phyloP scores from a whole-genome alignment of 2,113 vertebrate genomes.

The Ptilonorhynchus violaceus region DNA sequence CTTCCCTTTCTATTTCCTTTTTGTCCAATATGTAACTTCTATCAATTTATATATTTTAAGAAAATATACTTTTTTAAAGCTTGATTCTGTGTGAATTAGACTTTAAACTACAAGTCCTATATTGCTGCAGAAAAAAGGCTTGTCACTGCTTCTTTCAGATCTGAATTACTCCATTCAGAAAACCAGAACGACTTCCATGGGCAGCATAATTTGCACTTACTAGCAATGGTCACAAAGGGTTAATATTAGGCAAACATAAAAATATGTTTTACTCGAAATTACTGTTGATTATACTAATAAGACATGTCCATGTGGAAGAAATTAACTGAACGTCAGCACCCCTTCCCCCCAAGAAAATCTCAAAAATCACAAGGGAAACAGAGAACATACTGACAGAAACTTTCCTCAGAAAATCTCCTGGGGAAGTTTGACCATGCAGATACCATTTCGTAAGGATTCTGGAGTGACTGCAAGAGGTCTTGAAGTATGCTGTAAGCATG shows the following conservation, averaged over 20 bases:
- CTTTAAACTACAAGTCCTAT: not conserved
- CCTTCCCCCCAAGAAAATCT: not conserved
- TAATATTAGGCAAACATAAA: conserved; percentile 2
- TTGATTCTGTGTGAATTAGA: not conserved
- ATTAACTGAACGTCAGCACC: not conserved
- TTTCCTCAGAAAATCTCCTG: not conserved
- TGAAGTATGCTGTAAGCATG: not conserved
- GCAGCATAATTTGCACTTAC: fast-evolving
- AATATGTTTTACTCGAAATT: not conserved
- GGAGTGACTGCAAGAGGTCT: not conserved
- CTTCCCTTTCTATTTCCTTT: not conserved
- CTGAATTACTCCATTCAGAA: not conserved
- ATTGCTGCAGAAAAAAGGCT: not conserved
- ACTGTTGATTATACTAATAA: not conserved
- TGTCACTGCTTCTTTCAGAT: not conserved
- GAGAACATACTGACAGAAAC: not conserved
- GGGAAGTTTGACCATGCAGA: not conserved
- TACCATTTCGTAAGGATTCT: not conserved
- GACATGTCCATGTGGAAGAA: conserved; percentile 19
- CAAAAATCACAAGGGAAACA: not conserved
- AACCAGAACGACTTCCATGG: not conserved
- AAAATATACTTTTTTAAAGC: not conserved
- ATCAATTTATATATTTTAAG: not conserved
- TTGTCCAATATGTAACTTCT: not conserved
- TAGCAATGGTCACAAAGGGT: not conserved